Percentiles rank a stretch among this genome's conserved stretches.
Conservation (phyloP, 2,888 invertebrate genomes). For the Palloptera scutellata region DNA sequence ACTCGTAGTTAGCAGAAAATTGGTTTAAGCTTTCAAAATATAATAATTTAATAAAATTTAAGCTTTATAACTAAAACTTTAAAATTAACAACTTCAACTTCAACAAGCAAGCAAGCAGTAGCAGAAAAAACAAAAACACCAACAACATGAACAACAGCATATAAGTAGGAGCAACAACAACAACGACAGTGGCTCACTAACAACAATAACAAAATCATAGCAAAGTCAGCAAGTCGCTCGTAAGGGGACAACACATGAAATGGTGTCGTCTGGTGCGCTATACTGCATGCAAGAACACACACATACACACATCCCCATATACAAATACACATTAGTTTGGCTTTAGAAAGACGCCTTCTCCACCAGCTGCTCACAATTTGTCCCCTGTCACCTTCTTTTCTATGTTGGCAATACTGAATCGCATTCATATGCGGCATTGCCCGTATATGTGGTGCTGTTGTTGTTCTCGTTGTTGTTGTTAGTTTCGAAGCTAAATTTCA, state of each 20-base stretch:
- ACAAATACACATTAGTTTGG: not conserved
- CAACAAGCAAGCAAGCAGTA: not conserved
- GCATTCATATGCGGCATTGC: not conserved
- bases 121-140: slow-evolving; percentile 3
- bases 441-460: not conserved
- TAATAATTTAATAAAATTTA: slow-evolving; percentile 30
- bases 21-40: slow-evolving; percentile 33
- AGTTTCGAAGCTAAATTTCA: not conserved
- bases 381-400: no score
- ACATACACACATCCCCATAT: slow-evolving; percentile 2
- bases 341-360: no score
- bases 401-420: not conserved
- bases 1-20: slow-evolving; percentile 22
- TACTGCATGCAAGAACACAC: slow-evolving; percentile 1
- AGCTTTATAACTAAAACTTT: slow-evolving; percentile 28
- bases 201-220: slow-evolving; percentile 30
- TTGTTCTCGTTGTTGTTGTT: slow-evolving; percentile 9
- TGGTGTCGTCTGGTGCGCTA: not conserved
- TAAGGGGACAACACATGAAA: not conserved
- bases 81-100: slow-evolving; percentile 17
- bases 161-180: slow-evolving; percentile 9
- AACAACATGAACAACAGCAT: not conserved
- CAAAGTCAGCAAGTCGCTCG: slow-evolving; percentile 17
- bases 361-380: no score
- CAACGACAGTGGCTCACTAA: slow-evolving; percentile 9